Evolutionary conservation across 2,797 vertebrate species (phyloP), one percentile per base, ranked within the genome.

Genomic region (Spinus olivaceus): DNA sequence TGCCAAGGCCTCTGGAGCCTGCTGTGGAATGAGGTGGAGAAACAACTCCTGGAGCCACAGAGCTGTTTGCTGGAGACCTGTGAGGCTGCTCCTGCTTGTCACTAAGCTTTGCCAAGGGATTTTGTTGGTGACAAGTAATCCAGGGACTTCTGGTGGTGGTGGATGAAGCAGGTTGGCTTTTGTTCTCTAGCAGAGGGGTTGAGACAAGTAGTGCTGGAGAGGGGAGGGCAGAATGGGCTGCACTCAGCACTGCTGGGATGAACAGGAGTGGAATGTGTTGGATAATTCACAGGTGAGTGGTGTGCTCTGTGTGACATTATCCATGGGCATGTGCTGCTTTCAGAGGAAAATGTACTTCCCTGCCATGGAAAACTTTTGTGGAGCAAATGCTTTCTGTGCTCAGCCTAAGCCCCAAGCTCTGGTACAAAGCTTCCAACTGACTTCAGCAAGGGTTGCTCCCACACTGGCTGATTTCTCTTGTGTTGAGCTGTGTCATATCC

Each of bases 41-140:
- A 85, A 33, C 12, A 60, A 1, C 17, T 44, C 2, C 0, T 24
- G 33, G 32, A 82, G 46, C 39, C 65, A 1, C 5, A 0, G 0
- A 49, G 49, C 20, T 53, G 32, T 51, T 81, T 49, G 33, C 56
- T 74, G 63, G 32, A 77, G 28, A 60, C 12, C 46, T 33, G 6
- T 47, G n/a, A 0, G 3, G 41, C 14, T 50, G 33, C 25, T 77
- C 54, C n/a, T 57, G 37, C 46, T 69, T 28, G 35, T 35, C 37
- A 46, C 16, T 20, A 12, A 53, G 47, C 12, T 88, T 41, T 76
- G 22, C 74, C 1, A 0, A n/a, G 66, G 23, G 19, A 37, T 69
- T 92, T 67, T 80, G 13, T 39, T 44, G 19, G 30, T 54, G 51
- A 22, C 14, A 23, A 23, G 21, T 61, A 32, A 50, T 19, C 41